phyloP scores from a whole-genome alignment of 2,113 vertebrate genomes.

The Bambusicola thoracicus region DNA sequence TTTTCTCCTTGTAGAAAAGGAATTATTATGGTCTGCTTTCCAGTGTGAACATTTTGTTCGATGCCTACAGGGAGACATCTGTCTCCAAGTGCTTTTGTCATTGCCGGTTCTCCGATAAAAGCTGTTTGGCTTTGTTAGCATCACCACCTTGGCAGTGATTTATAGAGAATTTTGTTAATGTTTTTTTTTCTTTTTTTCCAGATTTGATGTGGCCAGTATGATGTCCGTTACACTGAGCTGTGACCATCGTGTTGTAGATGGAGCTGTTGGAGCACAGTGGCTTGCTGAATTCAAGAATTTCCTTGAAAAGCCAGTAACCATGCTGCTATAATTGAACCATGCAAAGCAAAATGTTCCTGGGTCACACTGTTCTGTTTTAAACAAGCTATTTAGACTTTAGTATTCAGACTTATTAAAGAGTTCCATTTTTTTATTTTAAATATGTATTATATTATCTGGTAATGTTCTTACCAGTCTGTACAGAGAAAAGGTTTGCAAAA shows the following conservation, averaged over 20 bases:
- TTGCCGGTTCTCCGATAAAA: not conserved
- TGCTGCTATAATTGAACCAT: slow-evolving; percentile 86
- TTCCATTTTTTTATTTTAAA: slow-evolving; percentile 77
- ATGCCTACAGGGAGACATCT: not conserved
- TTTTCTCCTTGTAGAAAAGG: not conserved
- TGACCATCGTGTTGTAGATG: slow-evolving; percentile 94
- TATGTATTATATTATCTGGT: slow-evolving; percentile 73
- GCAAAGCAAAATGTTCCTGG: slow-evolving; percentile 47
- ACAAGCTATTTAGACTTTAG: slow-evolving; percentile 77
- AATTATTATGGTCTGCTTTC: not conserved
- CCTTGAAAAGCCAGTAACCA: slow-evolving; percentile 91
- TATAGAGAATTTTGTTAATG: not conserved
- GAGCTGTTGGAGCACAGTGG: slow-evolving; percentile 95
- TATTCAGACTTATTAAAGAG: slow-evolving; percentile 70
- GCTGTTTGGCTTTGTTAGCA: not conserved
- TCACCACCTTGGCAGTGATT: not conserved
- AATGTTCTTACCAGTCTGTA: slow-evolving; percentile 75
- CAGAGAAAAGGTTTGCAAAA: slow-evolving; percentile 76
- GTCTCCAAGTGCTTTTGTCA: not conserved
- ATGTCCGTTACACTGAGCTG: slow-evolving; percentile 98
- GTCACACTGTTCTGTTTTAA: slow-evolving; percentile 72
- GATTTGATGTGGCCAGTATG: slow-evolving; percentile 91
- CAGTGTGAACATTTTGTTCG: fast-evolving
- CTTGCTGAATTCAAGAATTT: slow-evolving; percentile 93
- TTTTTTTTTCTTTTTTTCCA: slow-evolving; percentile 34